Evolutionary conservation across 2,797 vertebrate genomes (phyloP), one percentile per base, ranked within the genome.

Genomic region (Petrocephalus schoutedeni): DNA sequence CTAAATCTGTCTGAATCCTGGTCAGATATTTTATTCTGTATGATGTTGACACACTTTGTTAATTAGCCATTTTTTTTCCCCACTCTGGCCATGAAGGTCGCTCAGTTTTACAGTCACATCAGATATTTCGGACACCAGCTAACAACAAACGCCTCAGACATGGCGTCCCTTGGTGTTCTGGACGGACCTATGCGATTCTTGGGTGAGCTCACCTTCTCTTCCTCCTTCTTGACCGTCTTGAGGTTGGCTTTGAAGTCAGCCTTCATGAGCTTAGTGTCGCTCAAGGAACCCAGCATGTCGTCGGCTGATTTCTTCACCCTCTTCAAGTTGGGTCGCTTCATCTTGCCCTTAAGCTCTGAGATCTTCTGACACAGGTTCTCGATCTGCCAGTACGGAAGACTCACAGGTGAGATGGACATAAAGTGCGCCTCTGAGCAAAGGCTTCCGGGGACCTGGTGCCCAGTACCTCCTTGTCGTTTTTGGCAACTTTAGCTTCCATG

Each of bases 201-300:
- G n/a, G 32, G 16, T 2, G 4, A 61, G 67, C 91, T 90, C 86
- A 92, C 93, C 92, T 94, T 93, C 89, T 92, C 90, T n/a, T 90
- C 94, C 67, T 95, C 92, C 21, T 94, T 94, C 89, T 94, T 93
- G 58, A 92, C 91, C 9, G 92, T 92, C 91, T 94, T 94, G n/a
- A 94, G 90, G 86, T 93, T 94, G 53, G 91, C 91, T 90, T 93
- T 94, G 87, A 94, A 93, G 90, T 94, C 91, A 0, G 93, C 90
- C 82, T 93, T 93, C 89, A 89, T 92, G 71, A 89, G 64, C 84
- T 93, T 93, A 87, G 89, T 88, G 87, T 93, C 94, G 14, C 91
- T 88, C 21, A 95, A 88, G 14, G 91, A 89, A 53, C 93, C 92
- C 83, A 94, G 89, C 92, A 91, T 89, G 64, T 90, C 92, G 3